Conservation (phyloP, 2,888 invertebrate species). For the Adelphocoris suturalis region DNA sequence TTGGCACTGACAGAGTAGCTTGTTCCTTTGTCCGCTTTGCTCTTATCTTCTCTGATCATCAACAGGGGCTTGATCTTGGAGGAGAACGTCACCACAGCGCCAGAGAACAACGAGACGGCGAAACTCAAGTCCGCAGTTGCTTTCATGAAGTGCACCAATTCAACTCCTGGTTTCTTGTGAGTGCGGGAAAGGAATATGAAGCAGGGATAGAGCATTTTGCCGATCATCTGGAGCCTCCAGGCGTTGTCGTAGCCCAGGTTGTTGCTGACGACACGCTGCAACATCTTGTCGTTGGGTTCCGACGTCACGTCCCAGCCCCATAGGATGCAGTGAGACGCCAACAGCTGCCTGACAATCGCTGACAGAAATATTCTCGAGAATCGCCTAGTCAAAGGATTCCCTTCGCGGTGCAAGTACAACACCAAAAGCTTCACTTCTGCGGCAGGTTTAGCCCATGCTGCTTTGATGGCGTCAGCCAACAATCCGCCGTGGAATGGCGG, state of each 20-base stretch:
- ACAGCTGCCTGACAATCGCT: slow-evolving; percentile 19
- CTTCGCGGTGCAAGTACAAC: slow-evolving; percentile 37
- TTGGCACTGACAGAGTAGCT: too few species aligned
- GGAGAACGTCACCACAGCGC: slow-evolving; percentile 31
- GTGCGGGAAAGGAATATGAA: slow-evolving; percentile 48
- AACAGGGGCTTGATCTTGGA: slow-evolving; percentile 42
- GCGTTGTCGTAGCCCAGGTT: slow-evolving; percentile 61
- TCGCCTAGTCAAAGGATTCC: neutral
- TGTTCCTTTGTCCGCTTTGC: neutral
- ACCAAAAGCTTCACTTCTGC: slow-evolving; percentile 51
- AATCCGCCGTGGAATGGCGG: slow-evolving; percentile 47
- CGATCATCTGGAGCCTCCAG: neutral
- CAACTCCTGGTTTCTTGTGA: slow-evolving; percentile 22
- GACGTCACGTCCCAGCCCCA: slow-evolving; percentile 65
- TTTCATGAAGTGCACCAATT: slow-evolving; percentile 40
- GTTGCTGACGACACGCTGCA: slow-evolving; percentile 1
- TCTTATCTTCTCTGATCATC: slow-evolving; percentile 30
- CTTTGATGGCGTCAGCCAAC: slow-evolving; percentile 14
- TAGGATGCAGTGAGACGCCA: slow-evolving; percentile 26
- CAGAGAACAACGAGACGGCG: slow-evolving; percentile 25
- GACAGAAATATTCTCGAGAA: slow-evolving; percentile 51
- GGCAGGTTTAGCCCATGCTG: slow-evolving; percentile 35
- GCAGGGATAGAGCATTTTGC: slow-evolving; percentile 52
- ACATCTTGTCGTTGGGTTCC: slow-evolving; percentile 13
- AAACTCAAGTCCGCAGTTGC: slow-evolving; percentile 32